Evolutionary conservation across 2,113 vertebrate genomes (phyloP).

Genomic region (Chaenogobius annularis): DNA sequence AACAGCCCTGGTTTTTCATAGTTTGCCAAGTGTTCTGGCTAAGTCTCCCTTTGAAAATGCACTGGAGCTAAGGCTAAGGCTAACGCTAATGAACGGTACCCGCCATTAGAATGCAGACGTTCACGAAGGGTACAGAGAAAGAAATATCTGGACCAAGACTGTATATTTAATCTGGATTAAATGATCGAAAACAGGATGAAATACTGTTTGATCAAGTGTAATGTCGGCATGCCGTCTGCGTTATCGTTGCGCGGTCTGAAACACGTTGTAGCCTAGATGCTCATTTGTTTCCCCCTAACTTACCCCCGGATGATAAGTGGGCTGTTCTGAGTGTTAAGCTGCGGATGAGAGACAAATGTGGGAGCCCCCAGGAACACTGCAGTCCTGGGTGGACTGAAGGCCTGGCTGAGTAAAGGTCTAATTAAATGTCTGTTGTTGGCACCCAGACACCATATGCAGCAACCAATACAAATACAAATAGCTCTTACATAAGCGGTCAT

Average conservation of each 20-base stretch:
- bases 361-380: constrained; percentile 3
- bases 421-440: constrained; percentile 36
- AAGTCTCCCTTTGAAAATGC: no score
- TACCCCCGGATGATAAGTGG: constrained; percentile 9
- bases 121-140: no score
- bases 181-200: no score
- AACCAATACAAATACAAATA: background rate
- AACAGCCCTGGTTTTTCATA: no score
- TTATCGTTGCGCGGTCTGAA: background rate
- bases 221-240: background rate
- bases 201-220: no score
- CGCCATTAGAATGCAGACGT: no score
- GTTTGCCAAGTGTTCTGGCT: no score
- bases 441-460: constrained; percentile 2
- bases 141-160: no score
- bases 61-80: no score
- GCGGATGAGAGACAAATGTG: constrained; percentile 25
- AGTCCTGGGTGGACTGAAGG: constrained; percentile 10
- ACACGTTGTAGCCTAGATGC: background rate
- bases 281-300: background rate
- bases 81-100: no score
- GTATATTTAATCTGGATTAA: no score
- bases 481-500: constrained; percentile 1
- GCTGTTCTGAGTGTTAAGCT: constrained; percentile 15
- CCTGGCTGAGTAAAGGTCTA: constrained; percentile 33